Percentiles rank a stretch among this genome's conserved stretches.
Evolutionary conservation across 2,797 vertebrate genomes (phyloP).

Genomic region (Pyrocephalus nanus): DNA sequence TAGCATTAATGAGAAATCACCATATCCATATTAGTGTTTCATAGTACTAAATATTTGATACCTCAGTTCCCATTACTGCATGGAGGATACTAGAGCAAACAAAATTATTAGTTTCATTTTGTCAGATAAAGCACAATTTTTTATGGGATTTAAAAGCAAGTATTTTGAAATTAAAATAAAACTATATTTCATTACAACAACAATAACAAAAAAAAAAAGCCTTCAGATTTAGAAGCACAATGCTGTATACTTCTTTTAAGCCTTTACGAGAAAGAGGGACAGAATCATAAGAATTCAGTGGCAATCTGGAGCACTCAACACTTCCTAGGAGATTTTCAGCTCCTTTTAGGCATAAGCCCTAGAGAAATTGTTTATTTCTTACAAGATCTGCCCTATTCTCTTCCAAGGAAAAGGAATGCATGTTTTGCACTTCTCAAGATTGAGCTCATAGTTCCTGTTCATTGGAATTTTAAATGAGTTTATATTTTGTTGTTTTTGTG

Average conservation of each 20-base stretch:
- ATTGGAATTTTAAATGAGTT: neutral
- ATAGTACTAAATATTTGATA: slow-evolving; percentile 70
- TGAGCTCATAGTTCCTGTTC: neutral
- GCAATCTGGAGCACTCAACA: neutral
- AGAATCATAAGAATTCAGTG: neutral
- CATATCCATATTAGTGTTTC: slow-evolving; percentile 62
- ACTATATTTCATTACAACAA: neutral
- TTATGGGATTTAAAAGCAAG: slow-evolving; percentile 14
- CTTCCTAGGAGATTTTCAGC: neutral
- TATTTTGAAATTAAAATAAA: slow-evolving; percentile 55
- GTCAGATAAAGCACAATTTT: slow-evolving; percentile 32
- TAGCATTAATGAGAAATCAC: slow-evolving; percentile 73
- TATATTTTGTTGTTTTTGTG: neutral
- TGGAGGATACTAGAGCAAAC: slow-evolving; percentile 41
- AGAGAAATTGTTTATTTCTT: neutral
- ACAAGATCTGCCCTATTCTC: neutral
- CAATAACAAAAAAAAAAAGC: neutral
- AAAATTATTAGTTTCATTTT: slow-evolving; percentile 69
- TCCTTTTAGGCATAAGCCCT: neutral
- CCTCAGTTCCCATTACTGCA: slow-evolving; percentile 45
- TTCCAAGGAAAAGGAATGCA: neutral
- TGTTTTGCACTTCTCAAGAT: neutral
- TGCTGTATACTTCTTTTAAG: neutral
- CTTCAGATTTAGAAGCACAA: slow-evolving; percentile 14
- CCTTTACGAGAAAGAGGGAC: neutral